Evolutionary conservation across 2,113 vertebrate species (phyloP), one percentile per base, ranked within the genome.

Genomic region (Geothlypis trichas): DNA sequence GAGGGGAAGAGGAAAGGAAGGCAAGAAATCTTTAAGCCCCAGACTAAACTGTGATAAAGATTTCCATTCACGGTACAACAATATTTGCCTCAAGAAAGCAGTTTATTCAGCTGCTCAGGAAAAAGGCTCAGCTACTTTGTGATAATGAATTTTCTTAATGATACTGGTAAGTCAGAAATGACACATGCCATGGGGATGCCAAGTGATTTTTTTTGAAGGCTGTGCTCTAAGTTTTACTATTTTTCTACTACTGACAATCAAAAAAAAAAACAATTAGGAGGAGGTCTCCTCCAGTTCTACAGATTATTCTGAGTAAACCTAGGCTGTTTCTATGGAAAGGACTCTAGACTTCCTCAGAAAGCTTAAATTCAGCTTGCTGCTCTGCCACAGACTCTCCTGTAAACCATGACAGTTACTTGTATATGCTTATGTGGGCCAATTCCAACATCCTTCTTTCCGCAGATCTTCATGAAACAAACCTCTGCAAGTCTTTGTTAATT

Each of bases 21-120:
- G 42, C 68, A 92, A 94, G 72, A 96, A 92, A 92, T 87, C 80
- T 96, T 89, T 71, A 78, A 68, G 57, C 44, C 49, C 49, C 81
- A 95, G 73, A 47, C 91, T 84, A 74, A 92, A 52, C 52, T 19
- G 20, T 0, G 81, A 91, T 94, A 95, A 93, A 81, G 35, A 46
- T 61, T 94, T 93, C 73, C 65, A 63, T 63, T 52, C 62, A 71
- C 9, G 8, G 37, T 71, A 89, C 30, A 92, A 95, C 57, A 95
- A 81, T 81, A 91, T 95, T 91, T 94, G 80, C 57, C 57, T 91
- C 65, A 78, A 87, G 89, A 90, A 96, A 91, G 37, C 33, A 84
- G 86, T 92, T 95, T 95, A 89, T 91, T 96, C 94, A 95, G 93
- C 93, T 93, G 94, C 80, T 91, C 84, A 84, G 91, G 94, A 93